Base-by-base conservation (phyloP, 2,113 vertebrate genomes). In the Chaetodon auriga region DNA sequence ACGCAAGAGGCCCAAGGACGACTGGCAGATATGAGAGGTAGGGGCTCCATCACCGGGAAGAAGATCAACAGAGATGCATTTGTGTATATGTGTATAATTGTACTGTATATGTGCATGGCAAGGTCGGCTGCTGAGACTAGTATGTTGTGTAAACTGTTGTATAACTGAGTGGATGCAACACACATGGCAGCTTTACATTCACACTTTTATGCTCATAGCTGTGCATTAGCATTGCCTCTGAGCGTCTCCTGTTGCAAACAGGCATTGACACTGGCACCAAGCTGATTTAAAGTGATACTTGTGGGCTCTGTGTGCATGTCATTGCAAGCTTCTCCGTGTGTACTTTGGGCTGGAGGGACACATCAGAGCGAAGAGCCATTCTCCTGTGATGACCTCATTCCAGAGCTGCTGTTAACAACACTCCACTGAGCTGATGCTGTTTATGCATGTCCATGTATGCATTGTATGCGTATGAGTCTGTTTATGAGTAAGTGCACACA, bases 11-110 rank as follows among this genome's bases (percentile, higher is more conserved):
- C 84, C 85, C 83, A 74, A 82, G 83, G 84, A 93, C 82, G 51
- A 71, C 71, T 54, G 84, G 91, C 90, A 93, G 92, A 90, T 78
- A 96, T 95, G 95, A 95, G 84, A 95, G 95, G 95, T 96, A 93
- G 78, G 94, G 64, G 60, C 60, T 70, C 36, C 54, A 78, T 80
- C 68, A 41, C 19, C 12, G 38, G 58, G 57, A 51, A 43, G 21
- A 41, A 62, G 30, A 51, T 64, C 11, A 66, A 61, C 18, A 53
- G 64, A 2, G 45, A 36, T 49, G 60, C 46, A 71, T 75, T 25
- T 45, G 68, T 57, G 35, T n/a, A 0, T 38, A 2, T 61, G 19
- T 30, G 43, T 61, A 16, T 21, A 10, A 46, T 45, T 55, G 16
- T 64, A 5, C 13, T 55, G 16, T 64, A 5, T 15, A 41, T 49